Conservation (phyloP, 2,888 invertebrate genomes). For the Agonopterix alstromeriana region DNA sequence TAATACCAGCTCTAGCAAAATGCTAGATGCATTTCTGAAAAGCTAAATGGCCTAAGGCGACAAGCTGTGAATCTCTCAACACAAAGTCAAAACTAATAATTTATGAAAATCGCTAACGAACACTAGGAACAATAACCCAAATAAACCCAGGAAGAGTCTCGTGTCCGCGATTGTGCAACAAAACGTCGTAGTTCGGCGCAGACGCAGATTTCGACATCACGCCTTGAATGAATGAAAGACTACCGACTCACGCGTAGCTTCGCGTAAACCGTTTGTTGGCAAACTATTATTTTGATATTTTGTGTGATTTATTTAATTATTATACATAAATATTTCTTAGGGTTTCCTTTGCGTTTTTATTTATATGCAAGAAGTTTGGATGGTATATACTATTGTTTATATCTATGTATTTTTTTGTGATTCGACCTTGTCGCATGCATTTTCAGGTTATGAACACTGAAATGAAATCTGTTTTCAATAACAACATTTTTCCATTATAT, state of each 20-base stretch:
- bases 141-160: constrained; percentile 41
- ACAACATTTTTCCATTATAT: no score
- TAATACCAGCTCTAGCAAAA: no score
- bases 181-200: constrained; percentile 6
- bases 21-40: no score
- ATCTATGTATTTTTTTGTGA: not conserved
- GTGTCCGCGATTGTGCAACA: constrained; percentile 35
- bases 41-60: no score
- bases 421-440: not conserved
- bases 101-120: not conserved
- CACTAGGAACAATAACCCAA: constrained; percentile 32
- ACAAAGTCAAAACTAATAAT: not conserved
- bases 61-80: no score
- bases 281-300: no score
- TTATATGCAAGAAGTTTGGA: no score
- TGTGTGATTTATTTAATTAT: no score
- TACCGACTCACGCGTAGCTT: constrained; percentile 6
- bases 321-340: no score
- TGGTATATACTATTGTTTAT: not conserved
- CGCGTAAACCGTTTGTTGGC: not conserved
- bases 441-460: no score
- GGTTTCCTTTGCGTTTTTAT: no score
- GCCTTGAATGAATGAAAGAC: constrained; percentile 17
- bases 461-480: no score
- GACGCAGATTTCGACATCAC: constrained; percentile 10